A percentile compares a stretch with the other conserved stretches of the same genome.
phyloP scores from a whole-genome alignment of 2,888 invertebrate species.

The Sialis fuliginosa region DNA sequence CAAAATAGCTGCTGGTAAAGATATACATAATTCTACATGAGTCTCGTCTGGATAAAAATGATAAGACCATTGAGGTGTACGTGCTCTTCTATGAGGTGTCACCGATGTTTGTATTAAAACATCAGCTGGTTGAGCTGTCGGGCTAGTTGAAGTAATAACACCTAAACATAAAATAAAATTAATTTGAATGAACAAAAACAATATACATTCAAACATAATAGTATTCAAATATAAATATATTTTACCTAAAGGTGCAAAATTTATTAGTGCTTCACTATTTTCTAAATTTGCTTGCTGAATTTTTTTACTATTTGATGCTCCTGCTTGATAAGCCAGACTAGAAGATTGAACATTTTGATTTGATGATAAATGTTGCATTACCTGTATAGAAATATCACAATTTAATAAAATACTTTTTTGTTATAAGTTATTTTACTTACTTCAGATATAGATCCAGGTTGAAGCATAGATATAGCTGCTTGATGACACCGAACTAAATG shows the following conservation, averaged over 20 bases:
- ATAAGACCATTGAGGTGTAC: slow-evolving; percentile 90
- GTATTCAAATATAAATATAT: slow-evolving; percentile 16
- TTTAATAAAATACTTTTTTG: background rate
- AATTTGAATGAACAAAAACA: background rate
- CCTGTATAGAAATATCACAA: slow-evolving; percentile 12
- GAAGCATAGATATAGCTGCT: slow-evolving; percentile 42
- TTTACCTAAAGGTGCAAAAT: slow-evolving; percentile 76
- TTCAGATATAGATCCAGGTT: slow-evolving; percentile 27
- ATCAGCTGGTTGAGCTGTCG: slow-evolving; percentile 78
- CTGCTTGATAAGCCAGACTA: slow-evolving; percentile 23
- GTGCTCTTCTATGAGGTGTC: slow-evolving; percentile 65
- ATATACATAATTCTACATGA: slow-evolving; percentile 72
- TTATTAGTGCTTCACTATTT: slow-evolving; percentile 57
- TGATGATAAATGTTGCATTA: slow-evolving; percentile 44
- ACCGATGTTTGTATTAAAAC: slow-evolving; percentile 65
- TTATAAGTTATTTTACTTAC: background rate
- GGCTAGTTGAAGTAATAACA: slow-evolving; percentile 60
- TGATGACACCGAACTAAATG: slow-evolving; percentile 61
- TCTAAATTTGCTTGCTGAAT: slow-evolving; percentile 34
- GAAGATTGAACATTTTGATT: slow-evolving; percentile 20
- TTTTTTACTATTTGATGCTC: slow-evolving; percentile 20
- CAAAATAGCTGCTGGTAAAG: slow-evolving; percentile 74
- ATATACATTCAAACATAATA: background rate
- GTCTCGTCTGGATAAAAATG: slow-evolving; percentile 85
- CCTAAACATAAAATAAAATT: slow-evolving; percentile 22